Percentiles rank a stretch among this genome's conserved stretches.
Conservation (phyloP, 2,888 invertebrate species). For the Caenorhabditis sp. region DNA sequence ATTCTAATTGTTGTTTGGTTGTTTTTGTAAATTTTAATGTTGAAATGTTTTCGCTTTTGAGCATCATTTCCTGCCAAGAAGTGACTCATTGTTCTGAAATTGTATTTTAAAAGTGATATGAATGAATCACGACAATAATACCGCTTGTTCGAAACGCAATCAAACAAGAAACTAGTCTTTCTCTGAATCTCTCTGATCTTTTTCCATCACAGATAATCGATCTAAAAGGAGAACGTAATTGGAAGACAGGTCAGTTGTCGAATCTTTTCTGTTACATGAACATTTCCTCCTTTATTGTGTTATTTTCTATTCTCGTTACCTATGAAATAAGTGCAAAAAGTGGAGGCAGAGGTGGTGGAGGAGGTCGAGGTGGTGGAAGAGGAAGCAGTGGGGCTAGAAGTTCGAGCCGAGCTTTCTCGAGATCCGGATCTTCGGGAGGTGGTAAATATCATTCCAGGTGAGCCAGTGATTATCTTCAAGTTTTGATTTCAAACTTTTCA, state of each 20-base stretch:
- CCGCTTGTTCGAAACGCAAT: not conserved
- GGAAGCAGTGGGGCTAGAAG: slow-evolving; percentile 43
- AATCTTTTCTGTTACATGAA: slow-evolving; percentile 35
- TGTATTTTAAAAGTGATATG: not conserved
- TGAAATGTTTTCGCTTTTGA: not conserved
- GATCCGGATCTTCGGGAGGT: slow-evolving; percentile 29
- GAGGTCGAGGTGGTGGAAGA: slow-evolving; percentile 41
- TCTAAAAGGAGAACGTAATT: slow-evolving; percentile 22
- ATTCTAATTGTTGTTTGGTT: not conserved
- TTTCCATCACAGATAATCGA: slow-evolving; percentile 8
- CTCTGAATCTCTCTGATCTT: not conserved
- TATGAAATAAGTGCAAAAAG: slow-evolving; percentile 45
- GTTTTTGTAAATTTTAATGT: not conserved
- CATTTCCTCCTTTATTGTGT: slow-evolving; percentile 16
- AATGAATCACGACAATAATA: slow-evolving; percentile 12
- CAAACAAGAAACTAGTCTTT: slow-evolving; percentile 19
- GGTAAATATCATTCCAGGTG: slow-evolving; percentile 27
- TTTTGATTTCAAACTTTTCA: not conserved
- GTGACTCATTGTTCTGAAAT: slow-evolving; percentile 22
- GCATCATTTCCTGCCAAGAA: not conserved
- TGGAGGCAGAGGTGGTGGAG: slow-evolving; percentile 42
- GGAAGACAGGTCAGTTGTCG: slow-evolving; percentile 4
- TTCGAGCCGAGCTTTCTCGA: slow-evolving; percentile 26
- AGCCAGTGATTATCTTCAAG: too few species aligned
- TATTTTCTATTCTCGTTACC: slow-evolving; percentile 16